Evolutionary conservation across 2,888 invertebrate species (phyloP).

Genomic region (Tinea trinotella): DNA sequence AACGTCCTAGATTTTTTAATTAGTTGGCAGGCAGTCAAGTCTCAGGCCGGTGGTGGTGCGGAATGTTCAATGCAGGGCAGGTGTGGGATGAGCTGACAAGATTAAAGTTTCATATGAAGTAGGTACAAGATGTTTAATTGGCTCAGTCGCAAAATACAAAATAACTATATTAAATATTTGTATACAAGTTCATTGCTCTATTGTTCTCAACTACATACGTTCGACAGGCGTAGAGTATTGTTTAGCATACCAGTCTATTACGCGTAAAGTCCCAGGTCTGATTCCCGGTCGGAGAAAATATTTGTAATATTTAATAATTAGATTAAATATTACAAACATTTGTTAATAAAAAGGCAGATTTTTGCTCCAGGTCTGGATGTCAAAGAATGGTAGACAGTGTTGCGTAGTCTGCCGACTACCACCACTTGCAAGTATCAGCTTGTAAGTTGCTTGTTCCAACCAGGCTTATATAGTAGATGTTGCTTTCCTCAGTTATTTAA

Average conservation of each 20-base stretch:
- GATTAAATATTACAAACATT: too few relatives aligned
- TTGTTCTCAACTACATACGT: not conserved
- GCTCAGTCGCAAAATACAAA: not conserved
- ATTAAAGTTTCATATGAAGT: slow-evolving; percentile 1
- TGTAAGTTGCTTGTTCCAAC: too few relatives aligned
- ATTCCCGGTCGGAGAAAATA: too few relatives aligned
- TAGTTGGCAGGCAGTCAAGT: slow-evolving; percentile 18
- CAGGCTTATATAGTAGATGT: too few relatives aligned
- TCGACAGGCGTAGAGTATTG: not conserved
- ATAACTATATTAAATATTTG: not conserved
- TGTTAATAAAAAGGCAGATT: too few relatives aligned
- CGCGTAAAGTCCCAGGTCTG: too few relatives aligned
- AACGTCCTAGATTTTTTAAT: slow-evolving; percentile 16
- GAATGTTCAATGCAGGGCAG: not conserved
- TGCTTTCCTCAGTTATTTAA: too few relatives aligned
- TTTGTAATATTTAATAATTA: too few relatives aligned
- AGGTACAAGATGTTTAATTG: not conserved
- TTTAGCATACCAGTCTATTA: too few relatives aligned
- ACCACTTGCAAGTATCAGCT: too few relatives aligned
- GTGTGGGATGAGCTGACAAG: slow-evolving; percentile 4
- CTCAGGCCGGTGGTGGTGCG: not conserved
- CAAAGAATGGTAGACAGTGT: too few relatives aligned
- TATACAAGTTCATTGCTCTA: not conserved
- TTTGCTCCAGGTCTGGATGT: too few relatives aligned
- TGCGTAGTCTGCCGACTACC: not conserved